Evolutionary conservation across 2,797 vertebrate species (phyloP), one percentile per base, ranked within the genome.

Genomic region (Gorsachius magnificus): DNA sequence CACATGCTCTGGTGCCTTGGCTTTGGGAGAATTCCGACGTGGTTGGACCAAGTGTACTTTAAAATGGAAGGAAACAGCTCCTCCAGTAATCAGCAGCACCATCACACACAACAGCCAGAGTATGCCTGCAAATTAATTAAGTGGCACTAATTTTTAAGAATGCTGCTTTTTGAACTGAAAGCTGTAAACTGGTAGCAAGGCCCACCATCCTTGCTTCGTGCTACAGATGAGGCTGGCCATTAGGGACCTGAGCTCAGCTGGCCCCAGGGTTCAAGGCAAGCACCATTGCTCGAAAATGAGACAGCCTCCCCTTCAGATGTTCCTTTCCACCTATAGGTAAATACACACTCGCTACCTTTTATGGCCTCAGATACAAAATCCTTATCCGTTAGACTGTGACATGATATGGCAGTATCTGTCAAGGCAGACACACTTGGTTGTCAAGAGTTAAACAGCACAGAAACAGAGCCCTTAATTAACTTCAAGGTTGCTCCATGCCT

Each of bases 391-490:
- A 65, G 72, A 53, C 35, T 21, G 36, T 36, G 71, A 48, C 19
- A 58, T n/a, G 35, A 75, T 17, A 41, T 76, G 70, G 48, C 46
- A 91, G 33, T n/a, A 65, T n/a, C 29, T 87, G 48, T 16, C 66
- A 74, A 21, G 22, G 43, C 5, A 93, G n/a, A 83, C 24, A 83
- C 24, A 50, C 36, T 63, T 83, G 87, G 76, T 81, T 90, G 91
- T 53, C 81, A 95, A 81, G 82, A 92, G 96, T 96, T 95, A 95
- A 96, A 69, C 28, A 64, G 36, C 54, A 72, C 22, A 65, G 74
- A 87, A 89, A 61, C 41, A 83, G 57, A 77, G 61, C 61, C n/a
- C 80, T 85, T 72, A 60, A 81, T 86, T 94, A 88, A 94, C 79
- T 81, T 82, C 70, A 91, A 94, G 83, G 88, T 79, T 95, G 64